These are phyloP conservation scores for Zaprionus nigranus DNA, from an alignment of 1,140 invertebrate genomes.

Conservation along the genomic window DNA sequence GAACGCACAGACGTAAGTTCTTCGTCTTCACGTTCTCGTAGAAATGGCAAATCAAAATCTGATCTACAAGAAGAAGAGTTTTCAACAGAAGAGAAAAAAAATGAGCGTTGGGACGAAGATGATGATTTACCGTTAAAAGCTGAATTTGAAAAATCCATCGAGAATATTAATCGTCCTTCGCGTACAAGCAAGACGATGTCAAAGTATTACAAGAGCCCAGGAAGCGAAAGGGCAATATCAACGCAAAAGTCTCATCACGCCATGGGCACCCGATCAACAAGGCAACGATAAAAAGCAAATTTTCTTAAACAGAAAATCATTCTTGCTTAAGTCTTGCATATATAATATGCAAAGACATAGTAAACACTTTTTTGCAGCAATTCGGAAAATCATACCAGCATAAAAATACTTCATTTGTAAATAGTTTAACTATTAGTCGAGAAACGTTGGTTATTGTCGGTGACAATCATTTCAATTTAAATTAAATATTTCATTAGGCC, in stretches of 20 bases:
- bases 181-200: conserved; percentile 78
- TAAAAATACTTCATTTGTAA: conserved; percentile 27
- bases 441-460: conserved; percentile 5
- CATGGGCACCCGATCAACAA: conserved; percentile 69
- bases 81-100: conserved; percentile 53
- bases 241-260: conserved; percentile 61
- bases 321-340: conserved; percentile 17
- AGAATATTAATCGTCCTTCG: conserved; percentile 56
- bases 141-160: conserved; percentile 41
- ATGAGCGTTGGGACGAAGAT: conserved; percentile 66
- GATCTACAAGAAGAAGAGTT: conserved; percentile 54
- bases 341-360: conserved; percentile 50
- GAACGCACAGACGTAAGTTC: conserved; percentile 68
- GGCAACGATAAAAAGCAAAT: conserved; percentile 52
- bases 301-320: neutral
- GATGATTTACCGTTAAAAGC: conserved; percentile 69
- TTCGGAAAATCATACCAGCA: conserved; percentile 25
- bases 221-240: conserved; percentile 33
- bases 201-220: conserved; percentile 78
- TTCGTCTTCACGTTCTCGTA: conserved; percentile 63
- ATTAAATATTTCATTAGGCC: neutral
- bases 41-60: conserved; percentile 55
- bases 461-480: conserved; percentile 6
- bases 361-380: conserved; percentile 20
- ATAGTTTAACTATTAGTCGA: conserved; percentile 57